phyloP scores from a whole-genome alignment of 1,140 invertebrate species.

The Gonioctena quinquepunctata region DNA sequence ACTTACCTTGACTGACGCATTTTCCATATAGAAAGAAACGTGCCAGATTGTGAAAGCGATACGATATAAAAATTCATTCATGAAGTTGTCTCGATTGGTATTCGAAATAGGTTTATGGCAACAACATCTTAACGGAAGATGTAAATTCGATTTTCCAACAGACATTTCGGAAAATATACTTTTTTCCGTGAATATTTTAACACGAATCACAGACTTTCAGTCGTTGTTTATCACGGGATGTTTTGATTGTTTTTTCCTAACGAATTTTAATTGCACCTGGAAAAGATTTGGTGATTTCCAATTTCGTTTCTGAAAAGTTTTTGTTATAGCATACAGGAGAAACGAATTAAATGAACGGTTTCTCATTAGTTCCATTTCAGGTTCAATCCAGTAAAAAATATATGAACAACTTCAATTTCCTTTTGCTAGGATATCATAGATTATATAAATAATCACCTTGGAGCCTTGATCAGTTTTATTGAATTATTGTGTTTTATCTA shows the following conservation, averaged over 20 bases:
- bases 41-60: conserved; percentile 68
- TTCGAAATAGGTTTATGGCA: conserved; percentile 23
- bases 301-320: no score
- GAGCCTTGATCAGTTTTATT: no score
- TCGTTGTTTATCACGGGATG: not conserved
- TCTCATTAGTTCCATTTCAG: no score
- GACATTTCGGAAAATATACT: conserved; percentile 27
- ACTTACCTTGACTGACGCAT: conserved; percentile 38
- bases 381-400: no score
- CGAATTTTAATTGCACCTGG: no score
- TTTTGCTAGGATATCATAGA: no score
- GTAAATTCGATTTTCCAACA: conserved; percentile 29
- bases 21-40: conserved; percentile 64
- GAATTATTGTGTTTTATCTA: no score
- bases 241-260: not conserved
- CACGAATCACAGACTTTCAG: not conserved
- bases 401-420: no score
- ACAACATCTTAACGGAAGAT: conserved; percentile 27
- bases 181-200: not conserved
- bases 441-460: no score
- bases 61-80: conserved; percentile 61
- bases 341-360: no score
- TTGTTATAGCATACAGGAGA: no score
- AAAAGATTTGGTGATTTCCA: not conserved
- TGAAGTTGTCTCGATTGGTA: conserved; percentile 38